phyloP scores from a whole-genome alignment of 2,888 invertebrate genomes.

The Atrina japonica region DNA sequence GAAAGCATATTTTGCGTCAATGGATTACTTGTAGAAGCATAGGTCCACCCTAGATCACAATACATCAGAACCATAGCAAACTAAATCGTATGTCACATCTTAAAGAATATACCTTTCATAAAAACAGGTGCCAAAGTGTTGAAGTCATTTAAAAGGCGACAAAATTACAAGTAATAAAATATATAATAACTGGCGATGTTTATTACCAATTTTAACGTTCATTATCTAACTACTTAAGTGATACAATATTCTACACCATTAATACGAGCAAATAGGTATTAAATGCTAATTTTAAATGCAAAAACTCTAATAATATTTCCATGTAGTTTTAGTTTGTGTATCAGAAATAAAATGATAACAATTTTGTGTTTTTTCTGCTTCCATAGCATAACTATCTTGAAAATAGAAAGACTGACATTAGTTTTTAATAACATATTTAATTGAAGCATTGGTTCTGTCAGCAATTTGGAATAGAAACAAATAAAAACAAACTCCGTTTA shows the following conservation, averaged over 20 bases:
- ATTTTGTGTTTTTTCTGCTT: too few relatives aligned
- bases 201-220: background rate
- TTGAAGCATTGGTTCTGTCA: too few relatives aligned
- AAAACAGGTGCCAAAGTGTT: slow-evolving; percentile 14
- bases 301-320: too few relatives aligned
- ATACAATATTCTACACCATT: background rate
- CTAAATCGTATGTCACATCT: slow-evolving; percentile 22
- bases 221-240: slow-evolving; percentile 3
- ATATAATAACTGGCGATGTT: background rate
- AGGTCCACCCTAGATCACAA: slow-evolving; percentile 2
- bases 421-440: too few relatives aligned
- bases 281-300: too few relatives aligned
- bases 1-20: slow-evolving; percentile 27
- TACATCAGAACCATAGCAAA: slow-evolving; percentile 8
- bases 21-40: slow-evolving; percentile 7
- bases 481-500: too few relatives aligned
- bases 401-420: too few relatives aligned
- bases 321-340: too few relatives aligned
- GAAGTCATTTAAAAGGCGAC: slow-evolving; percentile 22
- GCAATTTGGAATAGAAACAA: too few relatives aligned
- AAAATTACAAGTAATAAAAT: slow-evolving; percentile 16
- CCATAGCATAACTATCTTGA: too few relatives aligned
- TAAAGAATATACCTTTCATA: slow-evolving; percentile 20
- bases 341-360: too few relatives aligned
- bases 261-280: too few relatives aligned